Evolutionary conservation across 92 coral and sea anemone genomes (phyloP), one percentile per base, ranked within the genome.

Genomic region (Nematostella vectensis): DNA sequence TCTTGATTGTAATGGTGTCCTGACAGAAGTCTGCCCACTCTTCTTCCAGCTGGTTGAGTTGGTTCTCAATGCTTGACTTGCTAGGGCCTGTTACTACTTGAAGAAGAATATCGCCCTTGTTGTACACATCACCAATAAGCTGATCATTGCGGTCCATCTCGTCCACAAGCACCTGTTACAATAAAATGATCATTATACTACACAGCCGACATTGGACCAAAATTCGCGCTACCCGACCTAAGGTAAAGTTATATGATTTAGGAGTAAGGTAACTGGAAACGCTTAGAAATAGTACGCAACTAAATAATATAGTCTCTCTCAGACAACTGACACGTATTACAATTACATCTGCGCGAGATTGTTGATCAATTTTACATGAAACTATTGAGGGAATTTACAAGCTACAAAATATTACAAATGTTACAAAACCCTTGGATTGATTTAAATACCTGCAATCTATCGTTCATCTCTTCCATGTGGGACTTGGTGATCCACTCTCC

Each of bases 1-100:
- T 63, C 69, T 77, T 83, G 40, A 83, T 73, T 8, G 77, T 63
- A 30, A 54, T 81, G 0, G 99, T 78, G 47, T 78, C 80, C 66
- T 79, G 89, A 45, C 99, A 93, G 73, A 93, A 93, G 67, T 68
- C 88, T 47, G 99, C 99, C 99, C 99, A 93, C 55, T 86, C 88
- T 50, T 93, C 68, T 29, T 93, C 99, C 23, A 86, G 66, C 43
- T 78, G 78, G 55, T 83, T 88, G 25, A 93, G 73, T 54, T 93
- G 91, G 47, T 77, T 64, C 61, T 93, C 99, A 28, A 93, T 76
- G 30, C 71, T 50, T 0, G 88, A 31, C 67, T 86, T 93, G 31
- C 76, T 70, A 16, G 65, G 69, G 24, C 87, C 96, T 3, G 88
- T 62, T 26, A 93, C 60, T 42, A 74, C 75, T 58, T 82, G 99